Percentiles rank a stretch among this genome's conserved stretches.
Evolutionary conservation across 2,888 invertebrate genomes (phyloP).

Genomic region (Dermolepida albohirtum): DNA sequence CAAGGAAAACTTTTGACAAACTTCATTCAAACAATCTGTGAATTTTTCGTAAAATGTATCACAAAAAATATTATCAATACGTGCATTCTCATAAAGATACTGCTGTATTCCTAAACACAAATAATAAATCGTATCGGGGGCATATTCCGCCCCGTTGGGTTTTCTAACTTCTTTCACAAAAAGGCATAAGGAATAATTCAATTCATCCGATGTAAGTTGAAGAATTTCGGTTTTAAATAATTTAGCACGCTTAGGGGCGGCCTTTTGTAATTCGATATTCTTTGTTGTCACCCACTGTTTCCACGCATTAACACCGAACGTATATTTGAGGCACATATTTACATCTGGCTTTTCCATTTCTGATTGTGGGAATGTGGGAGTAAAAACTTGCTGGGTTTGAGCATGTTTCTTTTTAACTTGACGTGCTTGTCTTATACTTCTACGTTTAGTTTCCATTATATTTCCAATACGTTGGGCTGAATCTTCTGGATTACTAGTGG

Average conservation of each 20-base stretch:
- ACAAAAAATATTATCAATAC: constrained; percentile 92
- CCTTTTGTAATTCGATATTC: constrained; percentile 66
- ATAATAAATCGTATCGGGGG: constrained; percentile 91
- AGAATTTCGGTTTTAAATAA: constrained; percentile 81
- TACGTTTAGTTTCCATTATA: constrained; percentile 44
- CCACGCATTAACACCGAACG: constrained; percentile 92
- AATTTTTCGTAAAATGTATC: constrained; percentile 89
- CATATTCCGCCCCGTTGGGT: constrained; percentile 76
- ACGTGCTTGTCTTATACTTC: constrained; percentile 53
- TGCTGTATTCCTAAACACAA: constrained; percentile 89
- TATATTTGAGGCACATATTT: constrained; percentile 86
- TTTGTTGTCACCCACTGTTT: constrained; percentile 88
- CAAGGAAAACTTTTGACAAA: constrained; percentile 81
- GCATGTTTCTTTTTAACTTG: constrained; percentile 31
- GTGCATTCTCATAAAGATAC: constrained; percentile 88
- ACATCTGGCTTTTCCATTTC: constrained; percentile 86
- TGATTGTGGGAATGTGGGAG: not conserved
- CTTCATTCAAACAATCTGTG: constrained; percentile 86
- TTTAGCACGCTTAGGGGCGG: constrained; percentile 38
- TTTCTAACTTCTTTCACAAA: constrained; percentile 91
- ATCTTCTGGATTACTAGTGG: constrained; percentile 30
- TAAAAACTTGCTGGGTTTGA: constrained; percentile 23
- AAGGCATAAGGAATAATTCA: constrained; percentile 84
- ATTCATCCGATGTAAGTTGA: constrained; percentile 85
- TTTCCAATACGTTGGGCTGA: constrained; percentile 61